phyloP scores from a whole-genome alignment of 2,113 vertebrate genomes.

The Epinephelus lanceolatus region DNA sequence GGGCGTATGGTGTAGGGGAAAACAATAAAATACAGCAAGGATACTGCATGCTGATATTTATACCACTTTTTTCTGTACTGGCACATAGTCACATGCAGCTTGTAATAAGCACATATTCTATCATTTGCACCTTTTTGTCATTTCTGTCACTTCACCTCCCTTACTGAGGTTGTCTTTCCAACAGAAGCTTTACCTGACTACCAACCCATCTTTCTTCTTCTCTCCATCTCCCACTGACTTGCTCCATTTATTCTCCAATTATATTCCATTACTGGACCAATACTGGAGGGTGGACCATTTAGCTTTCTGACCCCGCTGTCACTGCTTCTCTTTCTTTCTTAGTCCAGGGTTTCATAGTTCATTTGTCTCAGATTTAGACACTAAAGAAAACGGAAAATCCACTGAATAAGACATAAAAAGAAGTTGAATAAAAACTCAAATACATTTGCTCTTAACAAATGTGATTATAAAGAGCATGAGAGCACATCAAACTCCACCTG shows the following conservation, averaged over 20 bases:
- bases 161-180: not conserved
- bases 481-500: not conserved
- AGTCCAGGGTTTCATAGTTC: not conserved
- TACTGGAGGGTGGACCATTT: slow-evolving; percentile 31
- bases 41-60: not conserved
- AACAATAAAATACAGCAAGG: not conserved
- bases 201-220: slow-evolving; percentile 1
- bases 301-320: slow-evolving; percentile 33
- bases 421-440: not conserved
- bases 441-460: not conserved
- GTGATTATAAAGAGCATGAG: not conserved
- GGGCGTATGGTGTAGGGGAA: not conserved
- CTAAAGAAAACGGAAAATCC: not conserved
- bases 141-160: not conserved
- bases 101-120: not conserved
- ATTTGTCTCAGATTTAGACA: not conserved
- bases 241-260: slow-evolving; percentile 61
- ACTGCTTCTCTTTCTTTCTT: not conserved
- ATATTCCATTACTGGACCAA: slow-evolving; percentile 51
- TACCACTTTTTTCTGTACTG: not conserved
- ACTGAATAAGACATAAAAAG: not conserved
- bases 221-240: slow-evolving; percentile 22
- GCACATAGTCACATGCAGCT: not conserved
- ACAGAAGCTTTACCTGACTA: not conserved
- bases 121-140: not conserved